phyloP scores from a whole-genome alignment of 2,113 vertebrate species.

The Zapornia atra region DNA sequence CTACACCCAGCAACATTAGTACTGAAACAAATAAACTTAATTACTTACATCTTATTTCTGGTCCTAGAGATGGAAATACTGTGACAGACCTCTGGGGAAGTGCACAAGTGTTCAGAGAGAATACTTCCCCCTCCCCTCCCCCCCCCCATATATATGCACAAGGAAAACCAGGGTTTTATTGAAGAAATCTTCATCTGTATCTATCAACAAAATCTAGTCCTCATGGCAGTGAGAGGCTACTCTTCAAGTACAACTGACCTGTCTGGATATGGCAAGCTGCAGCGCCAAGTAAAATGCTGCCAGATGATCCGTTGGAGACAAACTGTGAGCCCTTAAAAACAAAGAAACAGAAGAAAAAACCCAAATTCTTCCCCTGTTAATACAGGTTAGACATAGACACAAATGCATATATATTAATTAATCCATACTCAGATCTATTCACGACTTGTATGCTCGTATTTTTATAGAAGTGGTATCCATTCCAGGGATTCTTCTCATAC shows the following conservation, averaged over 20 bases:
- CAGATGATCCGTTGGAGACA: conserved; percentile 94
- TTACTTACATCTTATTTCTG: neutral
- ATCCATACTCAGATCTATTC: neutral
- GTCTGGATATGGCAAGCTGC: conserved; percentile 96
- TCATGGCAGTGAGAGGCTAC: neutral
- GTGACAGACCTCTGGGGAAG: neutral
- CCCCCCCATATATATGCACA: neutral
- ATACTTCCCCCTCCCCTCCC: neutral
- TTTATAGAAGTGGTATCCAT: neutral
- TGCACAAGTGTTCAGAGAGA: neutral
- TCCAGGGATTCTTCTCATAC: neutral
- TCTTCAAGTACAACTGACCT: conserved; percentile 81
- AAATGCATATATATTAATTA: neutral
- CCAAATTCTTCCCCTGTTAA: neutral
- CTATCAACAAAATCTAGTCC: neutral
- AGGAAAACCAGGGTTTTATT: neutral
- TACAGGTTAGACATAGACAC: neutral
- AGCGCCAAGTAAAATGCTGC: conserved; percentile 95
- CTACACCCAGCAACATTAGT: neutral
- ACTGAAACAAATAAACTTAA: neutral
- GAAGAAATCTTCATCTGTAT: neutral
- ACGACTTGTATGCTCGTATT: neutral
- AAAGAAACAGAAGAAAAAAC: neutral
- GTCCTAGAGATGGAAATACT: neutral
- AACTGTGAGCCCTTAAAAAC: conserved; percentile 89